Base-by-base conservation (phyloP, 2,113 vertebrate genomes). In the Lathamus discolor region DNA sequence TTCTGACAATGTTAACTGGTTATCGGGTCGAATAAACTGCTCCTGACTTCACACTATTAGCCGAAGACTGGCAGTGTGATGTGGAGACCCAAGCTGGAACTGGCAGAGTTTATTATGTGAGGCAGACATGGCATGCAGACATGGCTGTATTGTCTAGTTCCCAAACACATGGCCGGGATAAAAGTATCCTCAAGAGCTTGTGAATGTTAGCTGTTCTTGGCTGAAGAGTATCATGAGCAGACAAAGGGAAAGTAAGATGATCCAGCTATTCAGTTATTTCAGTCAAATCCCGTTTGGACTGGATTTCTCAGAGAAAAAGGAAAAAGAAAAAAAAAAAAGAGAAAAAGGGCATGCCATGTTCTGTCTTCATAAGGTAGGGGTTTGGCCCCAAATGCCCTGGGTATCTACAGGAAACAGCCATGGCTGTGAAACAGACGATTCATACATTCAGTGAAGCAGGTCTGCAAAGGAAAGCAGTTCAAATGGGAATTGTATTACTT, bases 21-120 rank as follows among this genome's bases (percentile, higher is more conserved):
- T 76, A 64, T 13, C 0, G 0, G 57, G 23, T 77, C 0, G 1
- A 76, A 73, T 22, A 62, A 83, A 88, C 6, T 0, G 0, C n/a
- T 85, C 15, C 44, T 28, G 17, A 62, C 54, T 64, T 52, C 39
- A 31, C 1, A 0, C 7, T 69, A 11, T 4, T 77, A 18, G 10
- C 7, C 10, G 3, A 70, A 66, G 27, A 62, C 18, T 57, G 72
- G 4, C 29, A 83, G 67, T 28, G 11, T 37, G 37, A 72, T 31
- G 29, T 35, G 33, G 67, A 80, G 44, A 57, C 31, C 29, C 37
- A 70, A 5, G 41, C 0, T 93, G 48, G 57, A 80, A 27, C 24
- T 49, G 49, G 27, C 44, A 33, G 44, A n/a, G 8, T 62, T 92
- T 67, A 11, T 77, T 85, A 39, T 46, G 27, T 25, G 72, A 67